These are phyloP conservation scores for Tetragonula carbonaria DNA, from an alignment of 2,888 invertebrate genomes.

Conservation along the genomic window DNA sequence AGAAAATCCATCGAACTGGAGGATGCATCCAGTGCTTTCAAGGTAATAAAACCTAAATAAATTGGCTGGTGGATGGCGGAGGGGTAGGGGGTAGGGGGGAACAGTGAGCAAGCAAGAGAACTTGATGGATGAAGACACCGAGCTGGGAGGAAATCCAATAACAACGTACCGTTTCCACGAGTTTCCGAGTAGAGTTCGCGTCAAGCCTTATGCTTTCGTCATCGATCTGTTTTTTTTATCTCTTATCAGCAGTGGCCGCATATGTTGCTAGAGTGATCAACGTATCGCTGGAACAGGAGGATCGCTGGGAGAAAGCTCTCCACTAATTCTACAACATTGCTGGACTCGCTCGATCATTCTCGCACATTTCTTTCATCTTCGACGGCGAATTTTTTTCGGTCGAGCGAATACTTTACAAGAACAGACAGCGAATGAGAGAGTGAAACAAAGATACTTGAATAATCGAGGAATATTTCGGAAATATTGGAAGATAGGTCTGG, in stretches of 20 bases:
- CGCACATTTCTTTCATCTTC: neutral
- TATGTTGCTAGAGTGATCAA: slow-evolving; percentile 30
- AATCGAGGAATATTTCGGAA: no score
- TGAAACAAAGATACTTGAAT: no score
- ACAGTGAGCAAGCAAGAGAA: neutral
- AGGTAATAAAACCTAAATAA: slow-evolving; percentile 59
- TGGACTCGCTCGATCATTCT: neutral
- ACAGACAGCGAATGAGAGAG: no score
- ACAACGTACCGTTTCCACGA: slow-evolving; percentile 49
- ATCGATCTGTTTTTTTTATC: slow-evolving; percentile 63
- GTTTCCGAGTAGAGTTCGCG: slow-evolving; percentile 34
- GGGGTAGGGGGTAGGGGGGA: no score
- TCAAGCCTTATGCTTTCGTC: slow-evolving; percentile 32
- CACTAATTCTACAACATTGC: neutral
- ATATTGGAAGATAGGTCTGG: no score
- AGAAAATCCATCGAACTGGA: neutral
- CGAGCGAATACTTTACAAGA: no score
- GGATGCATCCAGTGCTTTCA: slow-evolving; percentile 23
- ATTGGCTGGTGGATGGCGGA: slow-evolving; percentile 7
- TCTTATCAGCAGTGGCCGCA: slow-evolving; percentile 56
- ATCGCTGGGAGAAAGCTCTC: no score
- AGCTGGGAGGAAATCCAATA: slow-evolving; percentile 56
- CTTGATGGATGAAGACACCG: slow-evolving; percentile 60
- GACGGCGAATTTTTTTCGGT: neutral
- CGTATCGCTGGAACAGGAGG: neutral